phyloP scores from a whole-genome alignment of 53 echinoderm and acorn worm species.

The Luidia sarsii region DNA sequence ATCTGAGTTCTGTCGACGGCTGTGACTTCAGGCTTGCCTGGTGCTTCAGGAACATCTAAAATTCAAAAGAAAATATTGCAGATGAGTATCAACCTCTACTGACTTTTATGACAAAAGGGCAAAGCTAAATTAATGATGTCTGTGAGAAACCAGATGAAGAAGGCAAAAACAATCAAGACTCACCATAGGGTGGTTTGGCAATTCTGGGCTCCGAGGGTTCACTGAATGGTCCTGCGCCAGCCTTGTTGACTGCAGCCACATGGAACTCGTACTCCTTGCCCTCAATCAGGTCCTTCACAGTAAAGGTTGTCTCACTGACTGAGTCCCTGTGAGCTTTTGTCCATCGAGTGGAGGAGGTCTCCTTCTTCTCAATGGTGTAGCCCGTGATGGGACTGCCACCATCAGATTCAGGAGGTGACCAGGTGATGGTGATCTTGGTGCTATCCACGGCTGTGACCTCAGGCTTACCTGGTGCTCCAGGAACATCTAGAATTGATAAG shows the following conservation, averaged over 20 bases:
- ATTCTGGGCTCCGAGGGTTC: constrained; percentile 65
- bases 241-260: constrained; percentile 79
- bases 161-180: no score
- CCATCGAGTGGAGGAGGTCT: constrained; percentile 78
- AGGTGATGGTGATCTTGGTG: constrained; percentile 65
- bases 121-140: background rate
- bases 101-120: background rate
- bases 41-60: constrained; percentile 36
- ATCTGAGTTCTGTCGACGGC: constrained; percentile 59
- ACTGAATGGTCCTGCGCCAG: constrained; percentile 72
- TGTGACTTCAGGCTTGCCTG: constrained; percentile 57
- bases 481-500: constrained; percentile 48
- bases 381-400: constrained; percentile 74
- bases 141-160: no score
- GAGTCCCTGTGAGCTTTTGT: constrained; percentile 66
- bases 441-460: constrained; percentile 63
- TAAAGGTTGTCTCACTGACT: constrained; percentile 57
- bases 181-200: constrained; percentile 80
- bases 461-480: constrained; percentile 67
- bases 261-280: constrained; percentile 88
- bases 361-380: constrained; percentile 88
- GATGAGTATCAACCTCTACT: background rate
- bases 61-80: background rate
- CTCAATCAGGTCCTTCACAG: constrained; percentile 63
- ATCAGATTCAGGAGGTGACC: constrained; percentile 69